Base-by-base conservation (phyloP, 2,113 vertebrate species). In the Alosa alosa region DNA sequence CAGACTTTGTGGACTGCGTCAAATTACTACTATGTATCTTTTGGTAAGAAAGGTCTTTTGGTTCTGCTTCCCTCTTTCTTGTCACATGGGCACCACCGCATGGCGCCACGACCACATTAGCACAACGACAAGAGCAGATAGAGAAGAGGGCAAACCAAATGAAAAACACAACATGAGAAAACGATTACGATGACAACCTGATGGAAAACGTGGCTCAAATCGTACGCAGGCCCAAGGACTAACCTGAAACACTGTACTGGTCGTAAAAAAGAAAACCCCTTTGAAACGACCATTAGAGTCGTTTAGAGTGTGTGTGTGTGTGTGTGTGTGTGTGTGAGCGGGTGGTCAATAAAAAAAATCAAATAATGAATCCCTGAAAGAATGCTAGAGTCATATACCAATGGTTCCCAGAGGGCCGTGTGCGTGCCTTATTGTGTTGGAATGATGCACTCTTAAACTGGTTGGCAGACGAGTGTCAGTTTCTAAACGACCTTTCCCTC, bases 61-160 rank as follows among this genome's bases (percentile, higher is more conserved):
- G 8, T 57, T 60, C 68, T 47, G 47, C 64, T 87, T 86, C 72
- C 52, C 60, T 44, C 82, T 13, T 10, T 84, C 52, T 84, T 46
- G 82, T 13, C 75, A 9, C 44, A n/a, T 52, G 18, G 84, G 68
- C 49, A 52, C 8, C 6, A 83, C 72, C 84, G 45, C 44, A 60
- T 82, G 45, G 81, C 31, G 8, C 84, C 44, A 64, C 64, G 68
- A 81, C 81, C 31, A 68, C 45, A 84, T n/a, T 6, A 68, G 46
- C 52, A 82, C 82, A 57, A 84, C n/a, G 45, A 89, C 49, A 87
- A 88, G 86, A 86, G 46, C 83, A 82, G 84, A 90, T n/a, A 60
- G 5, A 18, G 7, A 22, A 8, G 17, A 84, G 18, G 50, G 39
- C 36, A 10, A 72, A 50, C 47, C 36, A 10, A 72, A 50, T 47